phyloP scores from a whole-genome alignment of 1,140 invertebrate genomes.

The Piezodorus guildinii region DNA sequence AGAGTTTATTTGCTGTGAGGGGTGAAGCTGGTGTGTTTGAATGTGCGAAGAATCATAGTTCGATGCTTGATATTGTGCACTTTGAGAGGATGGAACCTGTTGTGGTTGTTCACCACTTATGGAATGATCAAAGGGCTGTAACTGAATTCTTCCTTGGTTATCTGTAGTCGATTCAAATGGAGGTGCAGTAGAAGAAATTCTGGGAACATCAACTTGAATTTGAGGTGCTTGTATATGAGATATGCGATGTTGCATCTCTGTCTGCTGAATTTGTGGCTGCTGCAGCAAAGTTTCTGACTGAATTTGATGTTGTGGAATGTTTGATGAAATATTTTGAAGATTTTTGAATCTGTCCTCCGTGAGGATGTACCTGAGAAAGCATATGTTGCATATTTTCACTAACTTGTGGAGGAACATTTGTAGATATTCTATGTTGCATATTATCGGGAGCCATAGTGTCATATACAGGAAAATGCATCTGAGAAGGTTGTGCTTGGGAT shows the following conservation, averaged over 20 bases:
- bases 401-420: constrained; percentile 18
- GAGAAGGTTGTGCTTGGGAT: constrained; percentile 4
- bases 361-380: neutral
- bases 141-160: neutral
- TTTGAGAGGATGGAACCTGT: neutral
- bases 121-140: neutral
- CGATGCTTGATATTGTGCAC: neutral
- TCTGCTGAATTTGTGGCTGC: constrained; percentile 27
- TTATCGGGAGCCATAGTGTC: neutral
- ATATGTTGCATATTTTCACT: constrained; percentile 9
- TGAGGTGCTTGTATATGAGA: neutral
- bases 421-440: constrained; percentile 20
- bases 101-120: neutral
- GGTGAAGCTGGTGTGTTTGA: too few relatives aligned
- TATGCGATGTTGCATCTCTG: neutral
- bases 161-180: neutral
- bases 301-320: constrained; percentile 32
- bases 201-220: too few relatives aligned
- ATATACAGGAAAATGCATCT: constrained; percentile 7
- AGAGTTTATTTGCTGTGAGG: neutral
- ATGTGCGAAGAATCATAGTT: neutral
- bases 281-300: constrained; percentile 27
- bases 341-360: neutral
- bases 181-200: neutral
- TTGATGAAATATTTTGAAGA: constrained; percentile 29